A percentile compares a stretch with the other conserved stretches of the same genome.
Conservation (phyloP, 1,140 invertebrate genomes). For the Rhyzopertha dominica region DNA sequence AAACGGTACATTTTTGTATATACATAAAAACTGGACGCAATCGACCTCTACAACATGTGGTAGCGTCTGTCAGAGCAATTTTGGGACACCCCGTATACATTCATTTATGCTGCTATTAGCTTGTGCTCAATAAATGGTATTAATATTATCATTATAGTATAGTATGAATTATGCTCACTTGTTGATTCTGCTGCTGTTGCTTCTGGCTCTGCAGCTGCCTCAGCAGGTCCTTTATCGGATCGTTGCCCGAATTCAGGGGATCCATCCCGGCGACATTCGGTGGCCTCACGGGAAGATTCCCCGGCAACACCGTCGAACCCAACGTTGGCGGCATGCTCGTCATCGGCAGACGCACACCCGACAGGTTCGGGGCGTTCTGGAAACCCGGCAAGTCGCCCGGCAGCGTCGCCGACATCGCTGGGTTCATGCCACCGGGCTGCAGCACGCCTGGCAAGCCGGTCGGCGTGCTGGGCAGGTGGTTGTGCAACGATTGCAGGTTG, state of each 20-base stretch:
- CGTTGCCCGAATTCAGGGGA: conserved; percentile 33
- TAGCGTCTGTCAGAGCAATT: not conserved
- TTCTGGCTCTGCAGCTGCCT: conserved; percentile 47
- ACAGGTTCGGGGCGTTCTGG: too few species aligned
- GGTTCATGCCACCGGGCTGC: conserved; percentile 24
- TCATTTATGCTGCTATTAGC: too few species aligned
- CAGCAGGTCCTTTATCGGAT: conserved; percentile 51
- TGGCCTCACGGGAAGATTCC: conserved; percentile 20
- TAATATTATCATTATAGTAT: too few species aligned
- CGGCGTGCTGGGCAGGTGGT: conserved; percentile 37
- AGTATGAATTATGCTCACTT: too few species aligned
- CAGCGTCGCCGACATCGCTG: too few species aligned
- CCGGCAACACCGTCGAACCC: conserved; percentile 14
- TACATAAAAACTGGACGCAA: too few species aligned
- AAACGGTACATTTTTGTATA: too few species aligned
- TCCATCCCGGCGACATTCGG: conserved; percentile 25
- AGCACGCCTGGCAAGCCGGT: conserved; percentile 17
- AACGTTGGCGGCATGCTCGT: conserved; percentile 12
- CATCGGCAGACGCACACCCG: too few species aligned
- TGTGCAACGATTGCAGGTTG: conserved; percentile 46
- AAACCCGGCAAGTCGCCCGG: conserved; percentile 24
- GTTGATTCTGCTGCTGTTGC: conserved; percentile 15
- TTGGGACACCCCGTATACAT: too few species aligned
- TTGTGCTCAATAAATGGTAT: too few species aligned
- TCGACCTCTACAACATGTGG: not conserved